Base-by-base conservation (phyloP, 2,888 invertebrate genomes). In the Corbicula japonica region DNA sequence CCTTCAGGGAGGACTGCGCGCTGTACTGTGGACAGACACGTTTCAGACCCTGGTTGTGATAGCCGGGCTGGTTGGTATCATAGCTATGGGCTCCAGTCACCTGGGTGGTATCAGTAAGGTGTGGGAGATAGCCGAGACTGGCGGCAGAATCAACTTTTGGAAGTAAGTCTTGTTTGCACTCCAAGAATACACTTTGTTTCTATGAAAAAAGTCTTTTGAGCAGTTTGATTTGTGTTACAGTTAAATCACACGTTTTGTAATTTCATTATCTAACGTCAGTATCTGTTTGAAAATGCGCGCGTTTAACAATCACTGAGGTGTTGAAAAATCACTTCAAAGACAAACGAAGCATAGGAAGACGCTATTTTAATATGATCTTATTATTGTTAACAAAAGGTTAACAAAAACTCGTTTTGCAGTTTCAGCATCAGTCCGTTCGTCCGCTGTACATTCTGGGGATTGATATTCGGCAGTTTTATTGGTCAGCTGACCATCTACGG, bases 401-500 rank as follows among this genome's bases (percentile, higher is more conserved):
- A n/a, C n/a, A n/a, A n/a, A n/a, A n/a, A 10, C 52, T 77, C 35
- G 32, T 58, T 1, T 82, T 81, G 44, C 68, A 87, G 95, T 97
- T 94, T 95, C 94, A 95, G 97, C 92, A 95, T 96, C 0, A 95
- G 96, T 92, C 97, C 97, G 0, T 97, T 97, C 0, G 95, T 96
- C 0, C 95, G 98, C 0, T 97, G 98, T 91, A 97, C 97, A 23
- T 96, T 98, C 84, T 98, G 98, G 97, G 95, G 96, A 1, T 95
- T 97, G 0, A 92, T 96, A 12, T 94, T 97, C 70, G 98, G 98
- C 23, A 98, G 97, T 6, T 97, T 97, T 30, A 96, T 98, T 92
- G 98, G 97, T 90, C 98, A 98, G 97, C 95, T 97, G 73, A 97
- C 97, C 60, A 96, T 98, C 95, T 98, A 97, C 93, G 97, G 97